Evolutionary conservation across 2,797 vertebrate genomes (phyloP), one percentile per base, ranked within the genome.

Genomic region (Hoplostethus mediterraneus): DNA sequence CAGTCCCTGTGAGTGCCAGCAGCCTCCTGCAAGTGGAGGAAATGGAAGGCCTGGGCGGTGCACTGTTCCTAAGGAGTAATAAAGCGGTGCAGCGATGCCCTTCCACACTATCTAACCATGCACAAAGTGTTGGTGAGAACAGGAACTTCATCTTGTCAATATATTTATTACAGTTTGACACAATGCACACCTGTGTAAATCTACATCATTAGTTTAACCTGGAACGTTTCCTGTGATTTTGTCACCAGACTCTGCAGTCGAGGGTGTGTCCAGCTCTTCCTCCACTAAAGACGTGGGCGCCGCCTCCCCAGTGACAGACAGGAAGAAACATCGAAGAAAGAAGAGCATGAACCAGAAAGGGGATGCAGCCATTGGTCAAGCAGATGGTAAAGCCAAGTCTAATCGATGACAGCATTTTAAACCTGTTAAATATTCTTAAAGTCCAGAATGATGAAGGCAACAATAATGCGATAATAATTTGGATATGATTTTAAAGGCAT

Each of bases 271-370:
- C 6, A 91, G 93, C 75, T 94, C 93, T 42, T 92, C 93, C 21
- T 94, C 96, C 85, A 94, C 93, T 73, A 95, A 95, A 89, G 97
- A 97, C 5, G 92, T 95, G 0, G 95, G 95, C 0, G 94, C 95
- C 11, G 84, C 87, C 0, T 98, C 97, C 0, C 97, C 97, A 0
- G 83, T 96, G 93, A 89, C 95, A 1, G 95, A 96, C 91, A 91
- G 95, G 82, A 98, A 97, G 93, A 98, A 98, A 80, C 96, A 97
- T 79, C 91, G 95, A 16, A 92, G 96, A 79, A 98, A 98, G 95
- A 98, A 98, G 84, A 91, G 96, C 90, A 92, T 87, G 70, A 97
- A 96, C 4, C 96, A 96, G 0, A 98, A 97, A 91, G 97, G 97
- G 0, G 97, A 98, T 47, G 79, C 95, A 12, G 90, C 95, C 0